Base-by-base conservation (phyloP, 2,888 invertebrate genomes). In the Eristalis arbustorum region DNA sequence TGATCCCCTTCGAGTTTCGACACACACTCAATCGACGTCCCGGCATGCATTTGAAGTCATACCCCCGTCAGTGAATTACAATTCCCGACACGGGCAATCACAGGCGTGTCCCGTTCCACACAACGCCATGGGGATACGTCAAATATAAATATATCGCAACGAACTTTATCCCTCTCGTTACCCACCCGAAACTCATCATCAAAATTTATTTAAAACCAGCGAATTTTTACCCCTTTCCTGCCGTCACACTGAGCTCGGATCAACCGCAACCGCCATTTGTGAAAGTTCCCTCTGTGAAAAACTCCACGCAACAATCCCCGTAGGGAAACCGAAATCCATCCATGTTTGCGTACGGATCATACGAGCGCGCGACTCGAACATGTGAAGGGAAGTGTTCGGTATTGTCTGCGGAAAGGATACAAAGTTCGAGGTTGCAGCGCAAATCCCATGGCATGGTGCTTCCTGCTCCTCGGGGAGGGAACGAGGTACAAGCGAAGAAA, bases 401-500 rank as follows among this genome's bases (percentile, higher is more conserved):
- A 63, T 77, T 83, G 73, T 83, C 63, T 78, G 63, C 49, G 71
- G 40, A 56, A 75, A 69, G 74, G 74, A 84, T 79, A 79, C 59
- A 49, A 49, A 49, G 49, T 49, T 49, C 18, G 49, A 49, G 49
- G 49, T 49, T 5, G 40, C 37, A 28, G 37, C 28, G 31, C 57
- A 40, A 49, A 10, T 49, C 49, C 49, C 18, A n/a, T 8, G 49
- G 18, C 49, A 42, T n/a, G n/a, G n/a, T n/a, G 42, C 2, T n/a
- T 42, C 42, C 42, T 42, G n/a, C n/a, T n/a, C 49, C 49, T 49
- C 18, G 1, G 18, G 18, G n/a, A 49, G 2, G 3, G 4, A 1
- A 49, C 37, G 59, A 8, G 31, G 56, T 49, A 31, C 34, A 69
- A 77, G 57, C n/a, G 62, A 40, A 79, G 61, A 71, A 77, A 63